phyloP scores from a whole-genome alignment of 1,140 invertebrate genomes.

The Heliconius eleuchia region DNA sequence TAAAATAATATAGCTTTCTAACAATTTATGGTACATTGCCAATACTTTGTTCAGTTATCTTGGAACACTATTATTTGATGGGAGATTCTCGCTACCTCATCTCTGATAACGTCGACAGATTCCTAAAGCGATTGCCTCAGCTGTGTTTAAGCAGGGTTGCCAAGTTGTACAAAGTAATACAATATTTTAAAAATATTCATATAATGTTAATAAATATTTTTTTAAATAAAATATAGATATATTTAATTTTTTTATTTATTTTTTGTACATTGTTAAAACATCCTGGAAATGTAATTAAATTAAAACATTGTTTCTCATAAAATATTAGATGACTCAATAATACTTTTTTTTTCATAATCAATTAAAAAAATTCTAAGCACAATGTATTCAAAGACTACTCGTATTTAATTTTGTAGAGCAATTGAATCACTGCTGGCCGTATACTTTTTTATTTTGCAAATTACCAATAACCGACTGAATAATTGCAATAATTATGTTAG shows the following conservation, averaged over 20 bases:
- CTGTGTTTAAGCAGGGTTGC: constrained; percentile 44
- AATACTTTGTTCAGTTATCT: constrained; percentile 34
- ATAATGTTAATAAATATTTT: neutral
- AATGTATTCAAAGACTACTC: neutral
- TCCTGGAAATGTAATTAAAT: no score
- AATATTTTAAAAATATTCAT: neutral
- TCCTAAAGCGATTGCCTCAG: constrained; percentile 52
- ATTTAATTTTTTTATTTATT: neutral
- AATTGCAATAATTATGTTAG: neutral
- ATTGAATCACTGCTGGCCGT: neutral
- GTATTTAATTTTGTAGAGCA: neutral
- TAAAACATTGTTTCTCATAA: no score
- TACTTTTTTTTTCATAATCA: no score
- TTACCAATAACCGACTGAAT: neutral
- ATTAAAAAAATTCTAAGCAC: no score
- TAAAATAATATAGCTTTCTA: neutral
- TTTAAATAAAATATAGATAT: neutral
- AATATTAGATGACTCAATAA: no score
- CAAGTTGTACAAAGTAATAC: neutral
- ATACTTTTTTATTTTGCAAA: neutral
- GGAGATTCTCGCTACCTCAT: constrained; percentile 52
- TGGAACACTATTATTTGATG: constrained; percentile 51
- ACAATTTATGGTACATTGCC: constrained; percentile 2
- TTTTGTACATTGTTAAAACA: no score
- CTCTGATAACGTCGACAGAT: constrained; percentile 49